These are phyloP conservation scores for Aplochiton taeniatus DNA, from an alignment of 2,797 vertebrate species.

Conservation along the genomic window DNA sequence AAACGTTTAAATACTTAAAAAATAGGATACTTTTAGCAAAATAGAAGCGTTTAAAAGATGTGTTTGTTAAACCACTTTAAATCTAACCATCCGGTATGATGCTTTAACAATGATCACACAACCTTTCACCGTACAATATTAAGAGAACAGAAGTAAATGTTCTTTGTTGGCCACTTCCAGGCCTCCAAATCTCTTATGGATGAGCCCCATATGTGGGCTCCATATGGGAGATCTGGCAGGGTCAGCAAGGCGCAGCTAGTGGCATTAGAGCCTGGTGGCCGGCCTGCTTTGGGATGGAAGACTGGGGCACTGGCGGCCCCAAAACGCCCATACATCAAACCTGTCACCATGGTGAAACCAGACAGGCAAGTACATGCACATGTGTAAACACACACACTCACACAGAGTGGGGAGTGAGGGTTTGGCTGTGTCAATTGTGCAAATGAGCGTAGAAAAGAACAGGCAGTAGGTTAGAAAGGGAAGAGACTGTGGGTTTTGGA, in stretches of 20 bases:
- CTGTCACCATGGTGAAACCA: constrained; percentile 71
- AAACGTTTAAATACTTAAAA: no score
- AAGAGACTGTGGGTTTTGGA: background rate
- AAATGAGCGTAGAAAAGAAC: constrained; percentile 54
- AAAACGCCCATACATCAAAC: constrained; percentile 50
- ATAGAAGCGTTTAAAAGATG: no score
- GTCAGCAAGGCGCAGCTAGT: constrained; percentile 39
- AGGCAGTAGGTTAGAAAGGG: background rate
- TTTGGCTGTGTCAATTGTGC: constrained; percentile 40
- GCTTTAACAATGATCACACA: background rate
- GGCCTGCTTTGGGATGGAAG: constrained; percentile 28
- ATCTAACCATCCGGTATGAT: no score
- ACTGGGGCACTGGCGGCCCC: constrained; percentile 56
- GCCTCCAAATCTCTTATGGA: constrained; percentile 65
- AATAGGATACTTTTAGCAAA: no score
- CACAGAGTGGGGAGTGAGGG: constrained; percentile 5
- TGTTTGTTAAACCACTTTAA: no score
- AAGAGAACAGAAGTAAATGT: no score
- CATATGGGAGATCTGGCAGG: constrained; percentile 64
- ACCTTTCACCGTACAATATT: no score
- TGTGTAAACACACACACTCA: constrained; percentile 5
- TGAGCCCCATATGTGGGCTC: constrained; percentile 71
- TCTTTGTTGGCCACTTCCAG: constrained; percentile 34
- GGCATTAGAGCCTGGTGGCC: constrained; percentile 55
- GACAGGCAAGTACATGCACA: constrained; percentile 31